Evolutionary conservation across 2,888 invertebrate species (phyloP), one percentile per base, ranked within the genome.

Genomic region (Rhingia campestris): DNA sequence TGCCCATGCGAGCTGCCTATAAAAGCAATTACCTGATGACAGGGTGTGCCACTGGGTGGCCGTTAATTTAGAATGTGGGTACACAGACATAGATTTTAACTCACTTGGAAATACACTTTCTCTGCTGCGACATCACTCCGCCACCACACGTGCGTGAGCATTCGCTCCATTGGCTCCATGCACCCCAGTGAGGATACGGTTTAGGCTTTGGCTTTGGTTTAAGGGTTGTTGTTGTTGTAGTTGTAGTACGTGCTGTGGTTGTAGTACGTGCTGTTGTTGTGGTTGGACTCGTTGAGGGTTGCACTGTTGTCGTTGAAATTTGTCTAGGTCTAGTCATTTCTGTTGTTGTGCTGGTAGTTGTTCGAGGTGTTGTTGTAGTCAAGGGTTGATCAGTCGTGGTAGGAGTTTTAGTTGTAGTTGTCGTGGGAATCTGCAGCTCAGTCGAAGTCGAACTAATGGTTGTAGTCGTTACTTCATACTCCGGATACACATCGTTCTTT

Each of bases 111-210:
- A 91, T 88, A 79, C 91, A 91, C 86, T 90, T 91, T 59, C 91
- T 88, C 73, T 87, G 88, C 69, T 91, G 91, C 81, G 87, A 87
- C 86, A 87, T 88, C 4, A 97, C 94, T 0, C 97, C 97, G 9
- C 95, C 96, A 45, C 97, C 97, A 90, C 97, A 98, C 1, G 95
- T 94, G 32, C 97, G 93, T 3, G 96, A 95, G 88, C 97, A 97
- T 53, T 93, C 93, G 87, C 95, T 94, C 95, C 96, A 96, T 35
- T 93, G 92, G 80, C 94, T 94, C 97, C 97, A 97, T 73, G 93
- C 93, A 33, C 96, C 95, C 97, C 97, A 97, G 86, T 95, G 88
- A 0, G 90, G 91, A 88, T 89, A 90, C 1, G 88, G 87, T 67
- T 88, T 88, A 0, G 75, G 49, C 51, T 89, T 90, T 1, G 86